A percentile compares a stretch with the other conserved stretches of the same genome.
phyloP scores from a whole-genome alignment of 2,888 invertebrate species.

The Phortica magna region DNA sequence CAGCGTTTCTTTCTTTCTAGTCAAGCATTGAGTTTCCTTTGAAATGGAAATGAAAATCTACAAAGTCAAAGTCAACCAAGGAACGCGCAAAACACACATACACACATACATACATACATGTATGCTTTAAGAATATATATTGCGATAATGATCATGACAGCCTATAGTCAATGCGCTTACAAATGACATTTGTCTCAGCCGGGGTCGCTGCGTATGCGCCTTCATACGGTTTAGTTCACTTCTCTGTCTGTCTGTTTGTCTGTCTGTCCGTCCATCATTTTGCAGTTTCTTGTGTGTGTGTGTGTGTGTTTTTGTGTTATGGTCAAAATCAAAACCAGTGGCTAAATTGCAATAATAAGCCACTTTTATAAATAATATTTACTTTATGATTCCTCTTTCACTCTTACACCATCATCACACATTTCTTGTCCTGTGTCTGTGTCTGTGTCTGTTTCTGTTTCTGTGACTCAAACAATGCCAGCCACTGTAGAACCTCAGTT shows the following conservation, averaged over 20 bases:
- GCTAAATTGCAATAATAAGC: conserved; percentile 77
- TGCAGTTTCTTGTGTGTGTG: not conserved
- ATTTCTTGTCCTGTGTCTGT: not conserved
- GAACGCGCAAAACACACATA: conserved; percentile 2
- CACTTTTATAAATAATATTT: conserved; percentile 69
- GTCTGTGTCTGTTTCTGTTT: not conserved
- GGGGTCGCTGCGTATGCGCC: conserved; percentile 1
- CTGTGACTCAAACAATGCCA: not conserved
- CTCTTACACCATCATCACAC: not conserved
- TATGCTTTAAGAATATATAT: conserved; percentile 47
- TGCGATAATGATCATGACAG: conserved; percentile 77
- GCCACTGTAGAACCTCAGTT: not conserved
- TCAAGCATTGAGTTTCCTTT: conserved; percentile 30
- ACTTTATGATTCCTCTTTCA: not conserved
- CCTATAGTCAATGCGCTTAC: conserved; percentile 74
- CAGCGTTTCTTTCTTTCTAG: conserved; percentile 59
- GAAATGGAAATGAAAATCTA: conserved; percentile 16
- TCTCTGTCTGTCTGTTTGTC: conserved; percentile 33
- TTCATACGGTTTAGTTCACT: not conserved
- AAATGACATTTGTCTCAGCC: conserved; percentile 71
- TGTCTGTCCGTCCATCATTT: conserved; percentile 1
- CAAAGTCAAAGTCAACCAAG: not conserved
- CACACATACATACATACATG: not conserved
- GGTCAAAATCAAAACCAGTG: conserved; percentile 76
- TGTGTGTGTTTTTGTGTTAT: conserved; percentile 14